Evolutionary conservation across 2,797 vertebrate species (phyloP).

Genomic region (Smutsia temminckii): DNA sequence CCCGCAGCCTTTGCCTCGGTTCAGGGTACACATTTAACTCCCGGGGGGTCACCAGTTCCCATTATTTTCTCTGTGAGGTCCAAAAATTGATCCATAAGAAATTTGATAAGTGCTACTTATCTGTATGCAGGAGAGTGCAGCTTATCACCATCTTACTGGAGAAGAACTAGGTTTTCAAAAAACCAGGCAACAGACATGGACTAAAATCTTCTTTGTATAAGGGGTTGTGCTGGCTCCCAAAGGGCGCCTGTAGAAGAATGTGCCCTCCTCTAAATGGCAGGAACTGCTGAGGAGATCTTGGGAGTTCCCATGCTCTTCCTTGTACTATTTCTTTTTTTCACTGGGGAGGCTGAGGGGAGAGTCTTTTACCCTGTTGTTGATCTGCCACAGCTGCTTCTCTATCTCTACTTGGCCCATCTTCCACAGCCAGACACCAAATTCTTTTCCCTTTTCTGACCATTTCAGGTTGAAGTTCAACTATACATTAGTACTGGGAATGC

Average conservation of each 20-base stretch:
- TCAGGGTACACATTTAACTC: neutral
- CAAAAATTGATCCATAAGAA: neutral
- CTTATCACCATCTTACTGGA: neutral
- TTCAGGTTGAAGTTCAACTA: neutral
- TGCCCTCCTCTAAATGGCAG: neutral
- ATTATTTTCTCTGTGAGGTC: neutral
- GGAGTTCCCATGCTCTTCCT: neutral
- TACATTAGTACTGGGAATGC: neutral
- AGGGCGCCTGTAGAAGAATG: neutral
- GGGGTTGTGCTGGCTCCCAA: neutral
- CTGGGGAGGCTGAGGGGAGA: neutral
- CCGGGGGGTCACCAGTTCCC: neutral
- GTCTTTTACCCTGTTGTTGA: neutral
- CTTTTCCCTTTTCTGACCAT: neutral
- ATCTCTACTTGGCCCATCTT: neutral
- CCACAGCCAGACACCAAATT: neutral
- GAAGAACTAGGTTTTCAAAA: neutral
- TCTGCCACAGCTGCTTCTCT: neutral
- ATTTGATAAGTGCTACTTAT: neutral
- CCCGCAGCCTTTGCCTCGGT: neutral
- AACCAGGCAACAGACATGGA: neutral
- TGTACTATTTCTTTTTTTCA: neutral
- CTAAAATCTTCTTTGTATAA: neutral
- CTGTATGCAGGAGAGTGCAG: neutral
- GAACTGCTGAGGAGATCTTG: neutral